Evolutionary conservation across 1,140 invertebrate species (phyloP).

Genomic region (Drosophila pachea): DNA sequence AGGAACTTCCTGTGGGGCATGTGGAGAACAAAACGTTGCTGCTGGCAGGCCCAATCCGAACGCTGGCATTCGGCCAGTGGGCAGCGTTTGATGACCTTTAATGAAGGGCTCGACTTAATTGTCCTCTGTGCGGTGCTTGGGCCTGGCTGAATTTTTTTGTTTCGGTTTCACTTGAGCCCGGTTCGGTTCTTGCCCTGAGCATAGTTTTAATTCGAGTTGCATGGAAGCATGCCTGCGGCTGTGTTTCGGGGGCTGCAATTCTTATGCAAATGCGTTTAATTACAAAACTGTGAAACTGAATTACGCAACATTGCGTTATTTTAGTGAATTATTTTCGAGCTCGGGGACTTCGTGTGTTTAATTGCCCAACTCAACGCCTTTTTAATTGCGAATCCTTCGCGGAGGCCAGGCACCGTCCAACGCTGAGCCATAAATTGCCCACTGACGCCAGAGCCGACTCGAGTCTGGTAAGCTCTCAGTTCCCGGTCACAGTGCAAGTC

Average conservation of each 20-base stretch:
- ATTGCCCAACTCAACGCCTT: conserved; percentile 72
- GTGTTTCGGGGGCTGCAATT: conserved; percentile 49
- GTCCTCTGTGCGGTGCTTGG: neutral
- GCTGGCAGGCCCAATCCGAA: conserved; percentile 40
- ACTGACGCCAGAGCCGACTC: conserved; percentile 20
- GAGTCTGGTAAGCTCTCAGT: too few species aligned
- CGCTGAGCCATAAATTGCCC: conserved; percentile 20
- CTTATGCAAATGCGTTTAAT: conserved; percentile 76
- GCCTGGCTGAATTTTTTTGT: neutral
- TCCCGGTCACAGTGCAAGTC: neutral
- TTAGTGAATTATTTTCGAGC: conserved; percentile 57
- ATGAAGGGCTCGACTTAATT: conserved; percentile 28
- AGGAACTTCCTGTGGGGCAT: conserved; percentile 56
- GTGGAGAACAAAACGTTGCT: conserved; percentile 62
- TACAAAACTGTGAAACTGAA: conserved; percentile 76
- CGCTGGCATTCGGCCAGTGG: conserved; percentile 22
- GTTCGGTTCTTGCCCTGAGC: conserved; percentile 5
- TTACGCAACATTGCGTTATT: conserved; percentile 77
- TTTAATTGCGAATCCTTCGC: conserved; percentile 56
- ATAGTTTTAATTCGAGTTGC: conserved; percentile 62
- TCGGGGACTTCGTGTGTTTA: conserved; percentile 67
- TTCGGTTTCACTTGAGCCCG: too few species aligned
- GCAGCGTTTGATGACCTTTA: conserved; percentile 66
- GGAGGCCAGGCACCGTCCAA: conserved; percentile 3
- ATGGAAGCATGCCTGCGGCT: conserved; percentile 66